Percentiles rank a stretch among this genome's conserved stretches.
phyloP scores from a whole-genome alignment of 53 echinoderm and acorn worm species.

The Hippasteria phrygiana region DNA sequence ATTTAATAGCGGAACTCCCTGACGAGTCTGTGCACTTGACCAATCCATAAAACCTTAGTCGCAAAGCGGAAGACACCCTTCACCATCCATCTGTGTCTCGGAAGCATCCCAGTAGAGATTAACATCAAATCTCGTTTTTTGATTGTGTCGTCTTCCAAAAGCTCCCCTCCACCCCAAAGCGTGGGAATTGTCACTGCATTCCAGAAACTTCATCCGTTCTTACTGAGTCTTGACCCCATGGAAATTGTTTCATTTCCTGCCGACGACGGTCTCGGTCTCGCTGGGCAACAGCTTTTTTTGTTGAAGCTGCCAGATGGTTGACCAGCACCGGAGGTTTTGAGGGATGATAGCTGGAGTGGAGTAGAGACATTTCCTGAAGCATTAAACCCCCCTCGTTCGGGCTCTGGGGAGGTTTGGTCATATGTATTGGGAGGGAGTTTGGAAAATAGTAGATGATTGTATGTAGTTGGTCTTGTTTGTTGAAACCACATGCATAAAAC shows the following conservation, averaged over 20 bases:
- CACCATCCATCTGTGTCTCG: neutral
- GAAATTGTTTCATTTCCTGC: conserved; percentile 40
- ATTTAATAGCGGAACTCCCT: neutral
- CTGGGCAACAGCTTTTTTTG: neutral
- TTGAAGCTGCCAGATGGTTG: conserved; percentile 18
- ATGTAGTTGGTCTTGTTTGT: neutral
- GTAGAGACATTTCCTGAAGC: neutral
- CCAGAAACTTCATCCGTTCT: conserved; percentile 13
- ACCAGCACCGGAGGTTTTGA: neutral
- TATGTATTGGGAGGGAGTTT: neutral
- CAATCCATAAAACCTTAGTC: neutral
- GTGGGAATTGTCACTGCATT: conserved; percentile 31
- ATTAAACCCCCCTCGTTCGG: too few relatives aligned
- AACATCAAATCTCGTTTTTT: conserved; percentile 10
- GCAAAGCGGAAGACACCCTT: neutral
- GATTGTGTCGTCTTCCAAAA: neutral
- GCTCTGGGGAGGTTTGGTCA: conserved; percentile 5
- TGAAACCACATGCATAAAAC: too few relatives aligned
- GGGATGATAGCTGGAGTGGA: neutral
- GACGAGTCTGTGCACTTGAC: neutral
- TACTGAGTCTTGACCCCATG: neutral
- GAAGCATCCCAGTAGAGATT: conserved; percentile 9
- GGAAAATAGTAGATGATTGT: conserved; percentile 4
- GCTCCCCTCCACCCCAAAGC: neutral
- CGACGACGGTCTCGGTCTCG: too few relatives aligned